Base-by-base conservation (phyloP, 2,888 invertebrate species). In the Drosophila melanosoma region DNA sequence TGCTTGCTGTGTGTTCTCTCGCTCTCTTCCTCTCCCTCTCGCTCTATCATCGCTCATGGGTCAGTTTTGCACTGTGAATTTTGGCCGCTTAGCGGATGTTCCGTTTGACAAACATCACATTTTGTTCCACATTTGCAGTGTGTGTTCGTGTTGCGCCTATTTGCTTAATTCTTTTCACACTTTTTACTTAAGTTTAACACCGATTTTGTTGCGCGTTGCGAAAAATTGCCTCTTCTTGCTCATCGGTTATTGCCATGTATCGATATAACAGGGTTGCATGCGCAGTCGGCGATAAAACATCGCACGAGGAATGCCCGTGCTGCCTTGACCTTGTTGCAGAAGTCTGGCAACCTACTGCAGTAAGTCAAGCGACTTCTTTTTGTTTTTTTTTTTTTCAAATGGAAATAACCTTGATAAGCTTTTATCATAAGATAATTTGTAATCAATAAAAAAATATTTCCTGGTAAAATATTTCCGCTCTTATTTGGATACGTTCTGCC, bases 201-300 rank as follows among this genome's bases (percentile, higher is more conserved):
- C 70, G 79, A 79, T 76, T 85, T 77, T 68, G 87, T 72, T 85
- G 85, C 85, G 85, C 82, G 87, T 85, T 85, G 88, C 87, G 87
- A 87, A 86, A 82, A 81, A 87, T 68, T 77, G 79, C 76, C 82
- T 74, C 82, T 82, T 81, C 81, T 82, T 82, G 45, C 33, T 74
- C 62, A 67, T 81, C 68, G 80, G 80, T 69, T 69, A 57, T 72
- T 76, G 65, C 54, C 61, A 78, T 74, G 33, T 61, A 74, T 69
- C 77, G 77, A 63, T 79, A 74, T 74, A 0, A 6, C 57, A 74
- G 63, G 45, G 74, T 45, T 70, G 79, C 35, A 49, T 35, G 17
- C 1, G 5, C n/a, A 1, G 1, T 10, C 8, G 1, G 32, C 76
- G 74, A 61, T 67, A 48, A 7, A n/a, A 2, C 5, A 51, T 52